Percentiles rank a stretch among this genome's conserved stretches.
These are phyloP conservation scores for Nycticorax nycticorax DNA, from an alignment of 2,113 vertebrate species.

Conservation along the genomic window DNA sequence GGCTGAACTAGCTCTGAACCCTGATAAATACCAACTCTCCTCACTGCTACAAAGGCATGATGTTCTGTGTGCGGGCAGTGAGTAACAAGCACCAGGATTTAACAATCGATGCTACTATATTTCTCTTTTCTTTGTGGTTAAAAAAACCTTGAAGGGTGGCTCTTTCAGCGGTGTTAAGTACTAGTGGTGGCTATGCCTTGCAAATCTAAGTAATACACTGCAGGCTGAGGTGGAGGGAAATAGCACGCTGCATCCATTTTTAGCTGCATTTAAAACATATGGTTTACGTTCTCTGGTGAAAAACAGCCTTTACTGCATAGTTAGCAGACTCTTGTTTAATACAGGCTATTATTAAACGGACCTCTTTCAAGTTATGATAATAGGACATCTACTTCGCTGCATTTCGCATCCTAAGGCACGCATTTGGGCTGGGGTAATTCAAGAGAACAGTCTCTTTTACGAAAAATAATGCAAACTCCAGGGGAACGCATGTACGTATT, in stretches of 20 bases:
- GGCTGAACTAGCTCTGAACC: slow-evolving; percentile 98
- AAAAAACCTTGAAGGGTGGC: slow-evolving; percentile 67
- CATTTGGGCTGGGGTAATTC: slow-evolving; percentile 12
- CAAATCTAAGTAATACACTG: background rate
- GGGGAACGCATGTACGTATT: slow-evolving; percentile 1
- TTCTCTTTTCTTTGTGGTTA: slow-evolving; percentile 74
- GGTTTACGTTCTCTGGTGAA: slow-evolving; percentile 7
- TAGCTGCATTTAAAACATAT: background rate
- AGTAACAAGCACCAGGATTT: slow-evolving; percentile 74
- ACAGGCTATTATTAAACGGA: slow-evolving; percentile 51
- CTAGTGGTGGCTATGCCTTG: background rate
- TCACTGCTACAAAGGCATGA: slow-evolving; percentile 74
- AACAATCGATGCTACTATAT: slow-evolving; percentile 79
- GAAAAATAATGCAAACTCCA: slow-evolving; percentile 23
- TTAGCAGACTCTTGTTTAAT: slow-evolving; percentile 63
- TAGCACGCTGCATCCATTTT: slow-evolving; percentile 3
- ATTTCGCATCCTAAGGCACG: slow-evolving; percentile 3
- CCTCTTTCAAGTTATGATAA: slow-evolving; percentile 48
- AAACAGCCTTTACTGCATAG: slow-evolving; percentile 30
- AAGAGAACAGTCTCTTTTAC: background rate
- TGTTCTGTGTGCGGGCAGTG: slow-evolving; percentile 69
- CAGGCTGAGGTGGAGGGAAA: slow-evolving; percentile 17
- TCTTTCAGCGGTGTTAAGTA: slow-evolving; percentile 43
- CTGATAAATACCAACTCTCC: slow-evolving; percentile 85
- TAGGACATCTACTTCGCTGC: background rate